Evolutionary conservation across 2,888 invertebrate genomes (phyloP), one percentile per base, ranked within the genome.

Genomic region (Pollenia amentaria): DNA sequence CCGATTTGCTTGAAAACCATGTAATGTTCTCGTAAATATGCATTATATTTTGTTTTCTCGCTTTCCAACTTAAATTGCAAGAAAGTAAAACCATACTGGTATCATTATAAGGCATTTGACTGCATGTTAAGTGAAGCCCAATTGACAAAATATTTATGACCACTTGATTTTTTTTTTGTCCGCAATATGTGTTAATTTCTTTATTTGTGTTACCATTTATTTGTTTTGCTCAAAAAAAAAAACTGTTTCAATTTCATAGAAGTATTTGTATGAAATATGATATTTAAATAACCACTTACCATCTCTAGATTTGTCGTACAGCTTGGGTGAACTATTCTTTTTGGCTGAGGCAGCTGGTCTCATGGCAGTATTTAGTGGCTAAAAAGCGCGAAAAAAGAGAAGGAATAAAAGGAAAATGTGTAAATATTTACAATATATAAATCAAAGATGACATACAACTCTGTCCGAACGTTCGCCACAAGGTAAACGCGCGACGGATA

Each of bases 391-490:
- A 82, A 69, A 73, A 51, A 51, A 48, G 42, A 60, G 55, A 9
- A 40, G 2, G 40, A 21, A 69, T 21, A 18, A 14, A 12, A 40
- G 67, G 12, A 73, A 64, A 48, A 64, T 51, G 18, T 69, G 55
- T 44, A 53, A 64, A 76, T 57, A 84, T 46, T 78, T 8, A n/a
- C 3, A 40, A 40, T 53, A 48, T 42, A 18, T 70, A 62, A 79
- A 79, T 11, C 14, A 1, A 55, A 51, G 29, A 73, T 51, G 44
- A 90, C 92, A 90, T 89, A 93, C 93, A 93, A 86, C 78, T 94
- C 96, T 97, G 93, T 97, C 97, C 89, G 96, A 96, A 89, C 97
- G 95, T 94, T 97, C 97, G 62, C 97, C 97, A 90, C 97, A 97
- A 75, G 97, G 97, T 91, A 97, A 94, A 87, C 97, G 94, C 44